These are phyloP conservation scores for Scopus umbretta DNA, from an alignment of 2,113 vertebrate genomes.

Conservation along the genomic window DNA sequence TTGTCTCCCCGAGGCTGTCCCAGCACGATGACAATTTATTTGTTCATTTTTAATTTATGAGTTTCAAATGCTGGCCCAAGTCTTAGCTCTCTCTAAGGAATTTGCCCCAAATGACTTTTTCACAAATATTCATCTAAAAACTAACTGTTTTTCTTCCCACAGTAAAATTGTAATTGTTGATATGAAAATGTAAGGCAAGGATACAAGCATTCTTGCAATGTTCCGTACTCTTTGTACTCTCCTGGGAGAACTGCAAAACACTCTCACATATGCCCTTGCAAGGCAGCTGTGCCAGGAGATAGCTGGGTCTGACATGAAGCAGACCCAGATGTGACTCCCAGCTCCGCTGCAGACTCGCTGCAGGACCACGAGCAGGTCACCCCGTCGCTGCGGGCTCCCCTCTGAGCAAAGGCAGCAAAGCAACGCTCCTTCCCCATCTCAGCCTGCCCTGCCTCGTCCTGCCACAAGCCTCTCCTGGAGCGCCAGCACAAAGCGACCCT, in stretches of 20 bases:
- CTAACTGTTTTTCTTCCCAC: neutral
- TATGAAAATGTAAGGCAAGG: neutral
- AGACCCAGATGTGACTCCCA: neutral
- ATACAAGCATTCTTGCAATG: neutral
- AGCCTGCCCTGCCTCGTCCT: neutral
- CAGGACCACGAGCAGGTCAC: neutral
- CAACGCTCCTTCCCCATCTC: neutral
- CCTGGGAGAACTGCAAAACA: neutral
- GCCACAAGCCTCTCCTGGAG: neutral
- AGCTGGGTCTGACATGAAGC: neutral
- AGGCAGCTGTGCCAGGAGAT: neutral
- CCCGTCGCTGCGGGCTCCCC: neutral
- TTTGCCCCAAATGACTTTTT: neutral
- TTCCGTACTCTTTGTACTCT: neutral
- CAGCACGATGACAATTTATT: neutral
- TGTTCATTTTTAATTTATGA: neutral
- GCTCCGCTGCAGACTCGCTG: neutral
- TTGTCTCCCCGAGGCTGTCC: neutral
- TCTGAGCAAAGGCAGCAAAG: neutral
- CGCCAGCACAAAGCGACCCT: neutral
- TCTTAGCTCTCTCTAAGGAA: neutral
- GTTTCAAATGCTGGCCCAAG: neutral
- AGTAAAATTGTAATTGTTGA: neutral
- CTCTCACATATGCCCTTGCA: neutral
- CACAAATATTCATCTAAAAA: neutral